Conservation (phyloP, 2,113 vertebrate genomes). For the Anoplopoma fimbria region DNA sequence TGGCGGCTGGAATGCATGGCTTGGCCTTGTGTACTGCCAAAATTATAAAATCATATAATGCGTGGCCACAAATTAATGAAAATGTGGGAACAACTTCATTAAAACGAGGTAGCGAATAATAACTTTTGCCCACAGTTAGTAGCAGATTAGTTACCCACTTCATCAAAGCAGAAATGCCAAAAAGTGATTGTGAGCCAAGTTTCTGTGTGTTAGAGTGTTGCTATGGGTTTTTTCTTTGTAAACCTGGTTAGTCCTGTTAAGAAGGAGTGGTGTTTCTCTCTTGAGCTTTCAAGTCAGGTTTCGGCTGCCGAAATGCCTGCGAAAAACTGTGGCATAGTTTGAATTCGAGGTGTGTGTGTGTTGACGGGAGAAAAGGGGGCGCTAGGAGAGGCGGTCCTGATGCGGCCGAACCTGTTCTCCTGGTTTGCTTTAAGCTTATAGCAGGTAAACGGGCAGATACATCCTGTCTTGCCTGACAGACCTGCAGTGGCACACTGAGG, state of each 20-base stretch:
- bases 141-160: background rate
- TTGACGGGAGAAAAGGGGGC: constrained; percentile 20
- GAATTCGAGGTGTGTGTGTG: constrained; percentile 21
- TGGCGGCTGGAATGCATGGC: background rate
- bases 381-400: constrained; percentile 53
- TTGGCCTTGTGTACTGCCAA: background rate
- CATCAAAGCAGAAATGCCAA: background rate
- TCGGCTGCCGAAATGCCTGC: constrained; percentile 60
- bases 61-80: background rate
- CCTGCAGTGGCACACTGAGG: constrained; percentile 42
- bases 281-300: constrained; percentile 57
- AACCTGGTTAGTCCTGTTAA: constrained; percentile 77
- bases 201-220: constrained; percentile 14
- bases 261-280: constrained; percentile 55
- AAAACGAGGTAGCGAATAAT: background rate
- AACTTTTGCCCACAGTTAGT: background rate
- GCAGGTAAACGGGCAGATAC: constrained; percentile 67
- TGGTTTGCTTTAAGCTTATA: constrained; percentile 37
- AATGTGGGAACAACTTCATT: background rate
- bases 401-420: constrained; percentile 81
- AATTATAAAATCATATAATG: background rate
- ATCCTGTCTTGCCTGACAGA: constrained; percentile 45
- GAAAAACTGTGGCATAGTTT: constrained; percentile 14
- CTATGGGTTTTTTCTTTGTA: constrained; percentile 14
- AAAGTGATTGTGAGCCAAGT: background rate